phyloP scores from a whole-genome alignment of 2,797 vertebrate genomes.

The Chiroxiphia lanceolata region DNA sequence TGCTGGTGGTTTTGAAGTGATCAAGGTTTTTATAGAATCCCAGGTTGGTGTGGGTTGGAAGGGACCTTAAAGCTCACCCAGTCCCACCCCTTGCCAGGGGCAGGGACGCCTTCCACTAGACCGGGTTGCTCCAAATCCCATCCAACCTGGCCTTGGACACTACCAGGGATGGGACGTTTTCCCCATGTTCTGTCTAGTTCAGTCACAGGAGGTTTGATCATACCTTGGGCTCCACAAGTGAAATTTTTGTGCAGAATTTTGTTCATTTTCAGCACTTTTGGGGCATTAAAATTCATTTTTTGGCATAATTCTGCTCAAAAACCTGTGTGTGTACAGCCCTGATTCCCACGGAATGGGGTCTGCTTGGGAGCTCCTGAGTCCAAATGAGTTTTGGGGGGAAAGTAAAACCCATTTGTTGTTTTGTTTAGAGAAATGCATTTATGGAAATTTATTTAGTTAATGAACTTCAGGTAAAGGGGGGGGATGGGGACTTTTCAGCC shows the following conservation, averaged over 20 bases:
- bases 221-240: fast-evolving
- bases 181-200: not conserved
- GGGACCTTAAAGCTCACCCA: fast-evolving
- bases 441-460: not conserved
- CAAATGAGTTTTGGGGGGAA: not conserved
- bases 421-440: not conserved
- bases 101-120: not conserved
- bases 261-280: not conserved
- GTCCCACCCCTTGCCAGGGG: not conserved
- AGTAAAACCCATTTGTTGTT: not conserved
- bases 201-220: not conserved
- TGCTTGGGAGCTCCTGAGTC: not conserved
- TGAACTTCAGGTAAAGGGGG: not conserved
- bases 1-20: not conserved
- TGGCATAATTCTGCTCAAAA: fast-evolving
- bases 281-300: fast-evolving
- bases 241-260: not conserved
- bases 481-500: not conserved
- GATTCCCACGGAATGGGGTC: fast-evolving
- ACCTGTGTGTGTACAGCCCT: fast-evolving
- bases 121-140: not conserved
- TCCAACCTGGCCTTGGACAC: not conserved
- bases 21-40: not conserved
- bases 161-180: not conserved
- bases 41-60: not conserved